Conservation (phyloP, 2,797 vertebrate species). For the Rhinogobio ventralis region DNA sequence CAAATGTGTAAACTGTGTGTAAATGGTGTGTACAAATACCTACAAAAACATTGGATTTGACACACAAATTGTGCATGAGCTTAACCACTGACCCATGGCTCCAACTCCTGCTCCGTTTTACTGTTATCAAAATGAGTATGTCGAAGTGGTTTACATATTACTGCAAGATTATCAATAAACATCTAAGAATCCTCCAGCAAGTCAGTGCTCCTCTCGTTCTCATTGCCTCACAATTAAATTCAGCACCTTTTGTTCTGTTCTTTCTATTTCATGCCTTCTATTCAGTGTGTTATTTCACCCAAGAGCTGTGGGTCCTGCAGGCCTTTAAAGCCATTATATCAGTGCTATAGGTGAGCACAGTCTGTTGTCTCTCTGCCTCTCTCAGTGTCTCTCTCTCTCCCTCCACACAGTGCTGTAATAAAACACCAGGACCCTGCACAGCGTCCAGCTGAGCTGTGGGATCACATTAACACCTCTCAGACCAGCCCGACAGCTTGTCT, state of each 20-base stretch:
- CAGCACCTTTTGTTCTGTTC: conserved; percentile 24
- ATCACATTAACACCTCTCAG: conserved; percentile 77
- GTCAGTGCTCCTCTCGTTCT: conserved; percentile 4
- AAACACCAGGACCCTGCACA: conserved; percentile 70
- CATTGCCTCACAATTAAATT: conserved; percentile 23
- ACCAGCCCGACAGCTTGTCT: conserved; percentile 78
- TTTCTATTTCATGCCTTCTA: conserved; percentile 28
- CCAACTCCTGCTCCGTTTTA: neutral
- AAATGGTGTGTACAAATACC: neutral
- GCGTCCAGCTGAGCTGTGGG: conserved; percentile 78
- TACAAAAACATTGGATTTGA: neutral
- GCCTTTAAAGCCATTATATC: conserved; percentile 71
- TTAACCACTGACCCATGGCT: neutral
- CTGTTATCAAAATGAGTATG: neutral
- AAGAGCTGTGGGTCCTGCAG: conserved; percentile 68
- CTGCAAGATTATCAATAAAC: conserved; percentile 12
- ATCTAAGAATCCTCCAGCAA: conserved; percentile 16
- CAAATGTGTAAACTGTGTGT: neutral
- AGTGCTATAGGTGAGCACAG: conserved; percentile 68
- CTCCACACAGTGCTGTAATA: conserved; percentile 71
- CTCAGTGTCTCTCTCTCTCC: conserved; percentile 61
- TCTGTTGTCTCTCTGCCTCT: conserved; percentile 64
- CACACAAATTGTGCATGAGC: neutral
- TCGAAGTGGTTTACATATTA: neutral
- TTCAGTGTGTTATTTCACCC: conserved; percentile 51